A percentile compares a stretch with the other conserved stretches of the same genome.
Conservation (phyloP, 2,888 invertebrate genomes). For the Palloptera scutellata region DNA sequence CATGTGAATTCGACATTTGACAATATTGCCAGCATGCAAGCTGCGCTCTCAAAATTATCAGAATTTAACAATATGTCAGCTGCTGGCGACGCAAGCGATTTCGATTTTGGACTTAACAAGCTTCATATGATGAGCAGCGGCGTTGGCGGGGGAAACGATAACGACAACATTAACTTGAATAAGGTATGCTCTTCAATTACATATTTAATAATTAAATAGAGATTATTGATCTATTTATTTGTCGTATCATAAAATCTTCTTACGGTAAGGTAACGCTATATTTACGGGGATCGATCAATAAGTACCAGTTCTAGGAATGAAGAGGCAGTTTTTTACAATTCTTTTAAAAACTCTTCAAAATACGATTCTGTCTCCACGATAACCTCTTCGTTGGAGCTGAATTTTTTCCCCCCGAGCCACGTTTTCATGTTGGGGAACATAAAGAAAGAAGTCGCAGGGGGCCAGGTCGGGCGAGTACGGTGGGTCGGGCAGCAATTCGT, state of each 20-base stretch:
- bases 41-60: slow-evolving; percentile 42
- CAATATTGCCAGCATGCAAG: slow-evolving; percentile 44
- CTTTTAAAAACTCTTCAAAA: too few species aligned
- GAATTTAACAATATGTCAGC: slow-evolving; percentile 36
- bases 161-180: slow-evolving; percentile 30
- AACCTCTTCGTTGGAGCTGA: too few species aligned
- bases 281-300: too few species aligned
- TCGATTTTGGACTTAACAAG: slow-evolving; percentile 39
- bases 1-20: slow-evolving; percentile 35
- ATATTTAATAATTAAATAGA: slow-evolving; percentile 12
- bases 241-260: background rate
- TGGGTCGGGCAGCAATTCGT: too few species aligned
- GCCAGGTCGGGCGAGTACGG: too few species aligned
- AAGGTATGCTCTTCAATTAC: slow-evolving; percentile 42
- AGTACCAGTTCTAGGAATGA: too few species aligned
- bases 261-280: too few species aligned
- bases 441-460: too few species aligned
- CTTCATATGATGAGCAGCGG: slow-evolving; percentile 36
- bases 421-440: too few species aligned
- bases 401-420: too few species aligned
- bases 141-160: slow-evolving; percentile 25
- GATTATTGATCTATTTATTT: background rate
- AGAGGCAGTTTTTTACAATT: too few species aligned
- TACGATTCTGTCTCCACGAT: too few species aligned
- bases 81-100: slow-evolving; percentile 23